A percentile compares a stretch with the other conserved stretches of the same genome.
Evolutionary conservation across 2,797 vertebrate genomes (phyloP).

Genomic region (Zenarchopterus dispar): DNA sequence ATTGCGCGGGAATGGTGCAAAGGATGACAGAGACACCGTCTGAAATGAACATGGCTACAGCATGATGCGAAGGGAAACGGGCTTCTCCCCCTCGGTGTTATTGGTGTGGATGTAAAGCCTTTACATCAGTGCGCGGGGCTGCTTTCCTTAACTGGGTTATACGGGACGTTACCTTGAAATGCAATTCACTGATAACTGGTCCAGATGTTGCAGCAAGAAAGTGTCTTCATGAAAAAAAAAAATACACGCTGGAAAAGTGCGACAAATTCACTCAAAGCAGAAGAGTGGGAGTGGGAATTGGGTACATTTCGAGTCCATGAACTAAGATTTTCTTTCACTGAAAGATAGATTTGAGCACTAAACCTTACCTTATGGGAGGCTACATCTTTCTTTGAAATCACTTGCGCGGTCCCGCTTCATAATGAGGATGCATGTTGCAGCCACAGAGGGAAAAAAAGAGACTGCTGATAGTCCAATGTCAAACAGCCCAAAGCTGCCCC

Average conservation of each 20-base stretch:
- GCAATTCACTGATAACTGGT: constrained; percentile 25
- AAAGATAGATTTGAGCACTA: background rate
- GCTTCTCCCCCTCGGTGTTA: constrained; percentile 15
- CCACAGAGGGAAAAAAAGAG: background rate
- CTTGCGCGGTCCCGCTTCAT: constrained; percentile 26
- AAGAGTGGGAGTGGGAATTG: constrained; percentile 6
- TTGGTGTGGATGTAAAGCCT: constrained; percentile 9
- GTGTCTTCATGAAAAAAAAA: background rate
- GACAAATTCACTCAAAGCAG: constrained; percentile 21
- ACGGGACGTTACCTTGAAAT: constrained; percentile 23
- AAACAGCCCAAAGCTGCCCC: constrained; percentile 43
- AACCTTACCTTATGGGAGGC: constrained; percentile 55
- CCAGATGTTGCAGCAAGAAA: constrained; percentile 13
- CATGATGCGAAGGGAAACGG: constrained; percentile 31
- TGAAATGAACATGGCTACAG: constrained; percentile 57
- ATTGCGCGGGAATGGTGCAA: constrained; percentile 22
- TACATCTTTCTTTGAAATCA: constrained; percentile 5
- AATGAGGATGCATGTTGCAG: constrained; percentile 39
- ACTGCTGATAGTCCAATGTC: constrained; percentile 50
- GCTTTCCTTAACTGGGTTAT: constrained; percentile 32
- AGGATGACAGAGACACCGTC: constrained; percentile 71
- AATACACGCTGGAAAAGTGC: constrained; percentile 32
- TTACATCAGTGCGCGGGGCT: constrained; percentile 29
- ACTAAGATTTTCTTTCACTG: constrained; percentile 5
- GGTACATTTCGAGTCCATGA: constrained; percentile 1